Conservation (phyloP, 2,113 vertebrate species). For the Ivindomyrus marchei region DNA sequence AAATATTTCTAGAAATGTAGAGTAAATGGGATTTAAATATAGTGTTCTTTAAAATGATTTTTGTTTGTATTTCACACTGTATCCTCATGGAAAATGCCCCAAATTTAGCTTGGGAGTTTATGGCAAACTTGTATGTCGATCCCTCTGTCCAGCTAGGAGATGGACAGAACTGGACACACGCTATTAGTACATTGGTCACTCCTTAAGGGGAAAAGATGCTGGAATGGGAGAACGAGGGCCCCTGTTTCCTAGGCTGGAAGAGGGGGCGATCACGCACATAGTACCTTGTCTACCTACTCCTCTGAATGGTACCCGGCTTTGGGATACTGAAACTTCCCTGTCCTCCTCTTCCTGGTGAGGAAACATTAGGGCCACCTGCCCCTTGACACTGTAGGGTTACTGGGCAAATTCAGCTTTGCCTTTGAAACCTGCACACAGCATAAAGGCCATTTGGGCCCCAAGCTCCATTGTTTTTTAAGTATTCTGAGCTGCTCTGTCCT, state of each 20-base stretch:
- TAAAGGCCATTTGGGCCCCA: background rate
- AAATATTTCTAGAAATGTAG: constrained; percentile 28
- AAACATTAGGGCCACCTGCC: background rate
- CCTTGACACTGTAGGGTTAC: background rate
- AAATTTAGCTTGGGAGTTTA: background rate
- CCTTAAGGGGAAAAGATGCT: background rate
- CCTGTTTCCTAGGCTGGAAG: background rate
- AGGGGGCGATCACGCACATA: background rate
- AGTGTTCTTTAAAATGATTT: background rate
- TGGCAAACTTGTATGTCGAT: background rate
- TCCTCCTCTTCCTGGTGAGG: background rate
- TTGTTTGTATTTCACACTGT: constrained; percentile 8
- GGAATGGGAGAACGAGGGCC: background rate
- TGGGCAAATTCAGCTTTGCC: background rate
- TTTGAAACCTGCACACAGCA: background rate
- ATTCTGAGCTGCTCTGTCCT: background rate
- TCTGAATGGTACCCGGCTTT: background rate
- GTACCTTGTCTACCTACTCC: background rate
- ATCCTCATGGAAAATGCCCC: background rate
- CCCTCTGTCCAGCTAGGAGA: background rate
- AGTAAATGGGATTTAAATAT: background rate
- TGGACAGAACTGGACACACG: background rate
- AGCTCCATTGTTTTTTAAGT: background rate
- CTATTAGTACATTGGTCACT: background rate
- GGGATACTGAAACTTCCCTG: background rate